Percentiles rank a stretch among this genome's conserved stretches.
These are phyloP conservation scores for Muscicapa striata DNA, from an alignment of 2,797 vertebrate species.

Conservation along the genomic window DNA sequence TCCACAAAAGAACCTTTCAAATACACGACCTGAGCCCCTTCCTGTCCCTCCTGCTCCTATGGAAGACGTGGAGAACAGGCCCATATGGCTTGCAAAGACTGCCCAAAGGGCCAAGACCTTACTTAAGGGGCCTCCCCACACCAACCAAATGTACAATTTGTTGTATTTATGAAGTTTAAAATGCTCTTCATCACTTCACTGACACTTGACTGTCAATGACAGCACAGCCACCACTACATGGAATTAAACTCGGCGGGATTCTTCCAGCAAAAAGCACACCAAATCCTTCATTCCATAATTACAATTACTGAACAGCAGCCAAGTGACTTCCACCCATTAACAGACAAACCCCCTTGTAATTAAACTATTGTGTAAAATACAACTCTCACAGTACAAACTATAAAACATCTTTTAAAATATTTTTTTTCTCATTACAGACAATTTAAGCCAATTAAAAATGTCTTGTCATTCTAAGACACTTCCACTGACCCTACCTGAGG, in stretches of 20 bases:
- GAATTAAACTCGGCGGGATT: accelerated
- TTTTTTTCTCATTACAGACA: neutral
- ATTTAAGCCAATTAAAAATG: neutral
- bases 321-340: neutral
- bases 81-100: neutral
- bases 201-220: neutral
- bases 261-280: neutral
- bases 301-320: neutral
- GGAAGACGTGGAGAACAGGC: neutral
- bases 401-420: accelerated
- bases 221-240: accelerated
- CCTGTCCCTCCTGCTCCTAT: neutral
- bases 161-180: neutral
- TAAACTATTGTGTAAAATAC: neutral
- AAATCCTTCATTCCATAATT: neutral
- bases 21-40: neutral
- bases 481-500: neutral
- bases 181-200: neutral
- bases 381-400: neutral
- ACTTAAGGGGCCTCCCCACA: neutral
- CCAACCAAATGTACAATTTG: neutral
- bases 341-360: neutral
- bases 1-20: neutral
- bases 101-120: neutral
- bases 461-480: neutral